These are phyloP conservation scores for Ceratosolen fusciceps DNA, from an alignment of 1,140 invertebrate species.

Conservation along the genomic window DNA sequence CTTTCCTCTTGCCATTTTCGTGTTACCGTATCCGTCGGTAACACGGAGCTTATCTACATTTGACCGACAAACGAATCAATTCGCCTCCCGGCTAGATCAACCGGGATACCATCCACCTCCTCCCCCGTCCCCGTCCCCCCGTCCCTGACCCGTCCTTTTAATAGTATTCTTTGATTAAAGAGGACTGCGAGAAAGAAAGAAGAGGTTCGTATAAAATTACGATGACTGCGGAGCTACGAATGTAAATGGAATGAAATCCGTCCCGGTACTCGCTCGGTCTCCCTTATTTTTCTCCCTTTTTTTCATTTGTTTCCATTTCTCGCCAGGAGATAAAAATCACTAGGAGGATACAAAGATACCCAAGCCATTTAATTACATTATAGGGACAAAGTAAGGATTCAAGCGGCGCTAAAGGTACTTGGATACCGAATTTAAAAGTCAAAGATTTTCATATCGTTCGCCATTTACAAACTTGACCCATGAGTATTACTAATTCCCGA, in stretches of 20 bases:
- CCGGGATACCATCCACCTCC: too few species aligned
- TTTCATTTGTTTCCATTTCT: constrained; percentile 7
- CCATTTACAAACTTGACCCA: too few species aligned
- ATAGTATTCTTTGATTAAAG: constrained; percentile 34
- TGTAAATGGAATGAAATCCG: constrained; percentile 47
- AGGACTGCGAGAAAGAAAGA: background rate
- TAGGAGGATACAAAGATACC: constrained; percentile 13
- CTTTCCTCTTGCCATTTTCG: too few species aligned
- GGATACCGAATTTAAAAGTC: background rate
- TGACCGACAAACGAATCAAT: constrained; percentile 10
- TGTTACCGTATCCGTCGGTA: too few species aligned
- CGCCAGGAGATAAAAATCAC: constrained; percentile 11
- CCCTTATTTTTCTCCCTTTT: constrained; percentile 5
- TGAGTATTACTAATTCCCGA: too few species aligned
- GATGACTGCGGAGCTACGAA: background rate
- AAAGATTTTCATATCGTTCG: constrained; percentile 12
- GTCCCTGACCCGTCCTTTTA: constrained; percentile 6
- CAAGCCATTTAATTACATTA: constrained; percentile 43
- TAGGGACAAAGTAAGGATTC: constrained; percentile 1
- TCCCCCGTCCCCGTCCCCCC: too few species aligned
- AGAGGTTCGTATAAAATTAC: constrained; percentile 35
- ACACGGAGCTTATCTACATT: constrained; percentile 29
- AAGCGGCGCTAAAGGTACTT: background rate
- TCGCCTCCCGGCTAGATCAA: background rate
- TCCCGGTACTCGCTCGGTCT: constrained; percentile 25